Conservation (phyloP, 1,140 invertebrate genomes). For the Trachymyrmex septentrionalis region DNA sequence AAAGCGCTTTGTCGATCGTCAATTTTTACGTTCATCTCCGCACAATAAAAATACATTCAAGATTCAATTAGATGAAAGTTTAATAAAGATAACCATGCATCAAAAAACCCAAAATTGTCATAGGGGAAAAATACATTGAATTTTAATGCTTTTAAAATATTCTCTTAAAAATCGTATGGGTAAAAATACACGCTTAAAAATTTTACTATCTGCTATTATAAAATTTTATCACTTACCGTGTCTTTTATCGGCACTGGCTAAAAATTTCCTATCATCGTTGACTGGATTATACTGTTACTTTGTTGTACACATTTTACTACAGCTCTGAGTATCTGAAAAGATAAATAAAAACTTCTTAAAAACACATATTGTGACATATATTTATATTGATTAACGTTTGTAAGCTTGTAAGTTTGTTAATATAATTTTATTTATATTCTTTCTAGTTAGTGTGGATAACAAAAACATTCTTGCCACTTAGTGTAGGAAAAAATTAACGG, state of each 20-base stretch:
- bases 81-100: not conserved
- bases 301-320: not conserved
- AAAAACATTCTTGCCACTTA: too few relatives aligned
- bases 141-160: constrained; percentile 19
- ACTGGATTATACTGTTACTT: not conserved
- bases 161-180: not conserved
- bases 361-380: not conserved
- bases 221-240: not conserved
- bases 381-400: not conserved
- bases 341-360: not conserved
- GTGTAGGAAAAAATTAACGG: too few relatives aligned
- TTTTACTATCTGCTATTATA: not conserved
- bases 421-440: not conserved
- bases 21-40: not conserved
- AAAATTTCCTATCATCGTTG: not conserved
- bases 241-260: not conserved
- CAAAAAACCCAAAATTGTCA: not conserved
- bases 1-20: not conserved
- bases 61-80: constrained; percentile 19
- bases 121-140: not conserved
- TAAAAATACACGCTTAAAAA: not conserved
- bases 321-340: not conserved
- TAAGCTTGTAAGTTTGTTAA: not conserved
- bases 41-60: not conserved
- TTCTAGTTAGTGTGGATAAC: too few relatives aligned